These are phyloP conservation scores for Dysdera silvatica DNA, from an alignment of 1,140 invertebrate species.

Conservation along the genomic window DNA sequence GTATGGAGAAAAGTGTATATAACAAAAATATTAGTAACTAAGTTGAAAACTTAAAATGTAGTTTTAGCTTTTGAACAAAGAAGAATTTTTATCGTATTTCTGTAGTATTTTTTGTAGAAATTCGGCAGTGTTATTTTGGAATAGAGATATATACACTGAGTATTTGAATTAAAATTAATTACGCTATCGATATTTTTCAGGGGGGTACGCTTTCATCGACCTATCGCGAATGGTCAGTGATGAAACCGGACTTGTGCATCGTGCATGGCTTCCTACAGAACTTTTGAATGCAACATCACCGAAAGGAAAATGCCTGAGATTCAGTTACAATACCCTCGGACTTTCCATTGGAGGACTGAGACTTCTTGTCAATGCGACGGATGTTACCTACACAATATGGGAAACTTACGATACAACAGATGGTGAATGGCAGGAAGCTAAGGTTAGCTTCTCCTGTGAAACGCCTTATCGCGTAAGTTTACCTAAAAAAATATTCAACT, in stretches of 20 bases:
- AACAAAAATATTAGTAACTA: too few species aligned
- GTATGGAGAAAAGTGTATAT: too few species aligned
- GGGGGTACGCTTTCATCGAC: constrained; percentile 28
- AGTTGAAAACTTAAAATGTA: too few species aligned
- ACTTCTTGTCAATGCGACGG: constrained; percentile 18
- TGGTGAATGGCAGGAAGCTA: constrained; percentile 18
- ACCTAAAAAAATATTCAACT: neutral
- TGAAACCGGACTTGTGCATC: neutral
- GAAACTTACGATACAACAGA: constrained; percentile 21
- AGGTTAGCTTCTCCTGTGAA: constrained; percentile 23
- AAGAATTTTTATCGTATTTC: too few species aligned
- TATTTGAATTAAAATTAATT: too few species aligned
- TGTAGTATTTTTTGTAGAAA: too few species aligned
- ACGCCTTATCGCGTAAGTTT: constrained; percentile 13
- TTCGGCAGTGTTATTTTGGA: too few species aligned
- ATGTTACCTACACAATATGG: constrained; percentile 24
- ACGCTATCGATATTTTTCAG: too few species aligned
- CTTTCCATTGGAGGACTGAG: constrained; percentile 12
- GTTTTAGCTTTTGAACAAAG: too few species aligned
- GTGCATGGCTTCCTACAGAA: constrained; percentile 15
- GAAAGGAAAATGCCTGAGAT: constrained; percentile 22
- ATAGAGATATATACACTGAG: too few species aligned
- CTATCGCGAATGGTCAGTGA: constrained; percentile 21
- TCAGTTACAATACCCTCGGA: constrained; percentile 22
- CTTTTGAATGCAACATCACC: constrained; percentile 14